These are phyloP conservation scores for Heliconius cydno DNA, from an alignment of 2,888 invertebrate genomes.

Conservation along the genomic window DNA sequence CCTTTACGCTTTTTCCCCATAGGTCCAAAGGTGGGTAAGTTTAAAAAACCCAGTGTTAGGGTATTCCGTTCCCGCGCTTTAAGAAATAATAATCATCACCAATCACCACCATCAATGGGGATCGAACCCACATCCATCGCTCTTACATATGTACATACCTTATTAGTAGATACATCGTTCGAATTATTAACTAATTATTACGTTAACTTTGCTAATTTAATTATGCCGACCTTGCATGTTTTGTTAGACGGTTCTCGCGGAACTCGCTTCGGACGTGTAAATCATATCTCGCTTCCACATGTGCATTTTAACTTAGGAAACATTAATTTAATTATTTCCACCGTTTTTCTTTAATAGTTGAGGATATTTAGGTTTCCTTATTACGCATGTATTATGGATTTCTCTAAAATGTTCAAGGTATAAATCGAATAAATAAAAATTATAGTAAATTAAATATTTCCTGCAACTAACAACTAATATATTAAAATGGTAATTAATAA, in stretches of 20 bases:
- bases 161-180: not conserved
- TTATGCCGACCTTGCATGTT: conserved; percentile 33
- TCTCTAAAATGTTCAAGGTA: not conserved
- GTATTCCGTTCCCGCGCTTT: too few relatives aligned
- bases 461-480: not conserved
- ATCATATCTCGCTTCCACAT: conserved; percentile 27
- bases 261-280: conserved; percentile 26
- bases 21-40: not conserved
- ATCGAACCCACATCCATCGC: not conserved
- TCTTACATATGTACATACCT: not conserved
- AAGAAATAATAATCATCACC: not conserved
- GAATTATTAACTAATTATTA: conserved; percentile 27
- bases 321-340: conserved; percentile 21
- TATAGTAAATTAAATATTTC: not conserved
- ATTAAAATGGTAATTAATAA: too few relatives aligned
- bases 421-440: not conserved
- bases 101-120: not conserved
- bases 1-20: too few relatives aligned
- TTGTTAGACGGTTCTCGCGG: conserved; percentile 11
- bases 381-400: not conserved
- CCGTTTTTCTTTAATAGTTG: not conserved
- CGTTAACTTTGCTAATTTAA: conserved; percentile 31
- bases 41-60: not conserved
- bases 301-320: conserved; percentile 16
- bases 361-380: conserved; percentile 13